Evolutionary conservation across 2,113 vertebrate species (phyloP), one percentile per base, ranked within the genome.

Genomic region (Xiphophorus hellerii): DNA sequence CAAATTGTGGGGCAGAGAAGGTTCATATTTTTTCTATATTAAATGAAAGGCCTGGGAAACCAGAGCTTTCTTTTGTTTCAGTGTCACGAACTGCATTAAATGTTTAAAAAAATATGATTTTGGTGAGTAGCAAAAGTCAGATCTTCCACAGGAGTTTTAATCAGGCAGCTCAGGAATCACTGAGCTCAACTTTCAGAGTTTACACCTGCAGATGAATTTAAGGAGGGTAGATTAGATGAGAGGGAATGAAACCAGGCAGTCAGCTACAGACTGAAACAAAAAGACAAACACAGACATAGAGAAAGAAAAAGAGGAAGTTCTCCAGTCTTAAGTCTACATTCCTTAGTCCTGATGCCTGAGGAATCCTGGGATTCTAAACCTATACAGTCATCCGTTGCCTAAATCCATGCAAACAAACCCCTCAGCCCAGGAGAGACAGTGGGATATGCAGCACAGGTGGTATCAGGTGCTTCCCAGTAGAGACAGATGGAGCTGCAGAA

Each of bases 281-380:
- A 79, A 86, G 71, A 85, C 73, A 92, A 92, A 88, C 88, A 89
- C 78, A 92, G 85, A 91, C 82, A 84, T 28, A 78, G 66, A 73
- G 86, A 89, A 82, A 89, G 92, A 91, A 92, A 89, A 87, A 82
- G 17, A 89, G 89, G 91, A 93, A 91, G 90, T 89, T 87, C 85
- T 88, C 84, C 80, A 81, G 88, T 84, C 86, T 84, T 87, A 78
- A 77, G 88, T 89, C 80, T 82, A 78, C 90, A 92, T 90, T 91
- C 90, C 87, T 92, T 77, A 80, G 88, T 65, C 68, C 69, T 66
- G 74, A 88, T 79, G 87, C 83, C 84, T 90, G 76, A 66, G 87
- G 86, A 78, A 82, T 83, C 83, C 77, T 73, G 79, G 87, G 80
- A 92, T 92, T 84, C 81, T 74, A 66, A 87, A 90, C 78, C 86